A percentile compares a stretch with the other conserved stretches of the same genome.
Conservation (phyloP, 2,113 vertebrate species). For the Callocephalon fimbriatum region DNA sequence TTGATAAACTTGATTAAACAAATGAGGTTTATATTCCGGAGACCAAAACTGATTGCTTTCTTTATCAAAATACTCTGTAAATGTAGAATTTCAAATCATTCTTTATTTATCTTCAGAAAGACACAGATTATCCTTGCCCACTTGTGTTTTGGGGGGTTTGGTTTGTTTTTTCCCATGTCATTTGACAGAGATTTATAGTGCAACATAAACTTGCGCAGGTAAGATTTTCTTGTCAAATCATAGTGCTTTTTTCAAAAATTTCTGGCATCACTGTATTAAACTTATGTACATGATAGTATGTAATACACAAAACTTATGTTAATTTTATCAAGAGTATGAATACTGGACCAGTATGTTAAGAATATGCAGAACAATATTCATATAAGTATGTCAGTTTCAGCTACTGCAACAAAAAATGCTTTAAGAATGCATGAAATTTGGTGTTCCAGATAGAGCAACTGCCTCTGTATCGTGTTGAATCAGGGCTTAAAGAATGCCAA, state of each 20-base stretch:
- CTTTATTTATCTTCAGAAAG: not conserved
- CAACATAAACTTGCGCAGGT: not conserved
- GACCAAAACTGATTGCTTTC: not conserved
- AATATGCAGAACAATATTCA: not conserved
- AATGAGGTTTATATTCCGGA: not conserved
- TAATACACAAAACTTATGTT: not conserved
- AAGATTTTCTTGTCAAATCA: not conserved
- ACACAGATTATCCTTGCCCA: not conserved
- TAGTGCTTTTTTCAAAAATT: not conserved
- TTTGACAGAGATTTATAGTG: not conserved
- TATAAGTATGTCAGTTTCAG: not conserved
- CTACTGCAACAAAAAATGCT: not conserved
- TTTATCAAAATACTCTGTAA: not conserved
- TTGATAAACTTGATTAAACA: not conserved
- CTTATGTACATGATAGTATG: accelerated
- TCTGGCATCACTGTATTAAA: not conserved
- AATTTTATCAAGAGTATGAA: not conserved
- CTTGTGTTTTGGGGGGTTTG: accelerated
- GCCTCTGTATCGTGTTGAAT: not conserved
- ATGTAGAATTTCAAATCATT: not conserved
- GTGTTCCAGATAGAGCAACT: not conserved
- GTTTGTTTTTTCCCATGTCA: not conserved
- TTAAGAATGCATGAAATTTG: not conserved
- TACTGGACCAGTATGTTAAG: not conserved
- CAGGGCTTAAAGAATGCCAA: not conserved